Percentiles rank a stretch among this genome's conserved stretches.
These are phyloP conservation scores for Patiria miniata DNA, from an alignment of 35 echinoderm and acorn worm species.

Conservation along the genomic window DNA sequence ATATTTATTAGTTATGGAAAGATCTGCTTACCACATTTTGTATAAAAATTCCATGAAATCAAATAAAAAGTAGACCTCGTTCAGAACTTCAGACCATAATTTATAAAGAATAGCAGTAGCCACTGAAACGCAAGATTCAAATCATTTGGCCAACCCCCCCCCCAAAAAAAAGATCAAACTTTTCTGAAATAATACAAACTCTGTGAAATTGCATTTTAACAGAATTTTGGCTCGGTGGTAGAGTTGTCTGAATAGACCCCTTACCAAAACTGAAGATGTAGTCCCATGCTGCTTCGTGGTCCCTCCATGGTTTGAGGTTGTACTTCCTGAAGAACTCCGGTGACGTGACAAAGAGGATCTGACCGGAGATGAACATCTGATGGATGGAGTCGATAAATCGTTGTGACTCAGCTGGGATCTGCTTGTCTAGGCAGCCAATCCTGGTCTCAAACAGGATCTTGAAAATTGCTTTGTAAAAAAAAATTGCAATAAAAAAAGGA, in stretches of 20 bases:
- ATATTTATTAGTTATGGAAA: too few species aligned
- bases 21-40: too few species aligned
- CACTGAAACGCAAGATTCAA: too few species aligned
- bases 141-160: too few species aligned
- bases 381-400: conserved; percentile 86
- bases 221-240: too few species aligned
- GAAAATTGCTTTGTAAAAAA: conserved; percentile 71
- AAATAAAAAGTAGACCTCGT: too few species aligned
- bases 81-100: too few species aligned
- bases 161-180: too few species aligned
- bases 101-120: too few species aligned
- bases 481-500: neutral
- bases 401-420: conserved; percentile 78
- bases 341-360: conserved; percentile 86
- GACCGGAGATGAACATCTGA: conserved; percentile 85
- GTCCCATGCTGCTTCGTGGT: conserved; percentile 91
- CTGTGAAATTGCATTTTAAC: too few species aligned
- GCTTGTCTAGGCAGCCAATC: conserved; percentile 77
- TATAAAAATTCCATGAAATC: too few species aligned
- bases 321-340: conserved; percentile 85
- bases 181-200: too few species aligned
- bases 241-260: neutral
- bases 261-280: conserved; percentile 96
- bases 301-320: conserved; percentile 88
- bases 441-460: conserved; percentile 85